These are phyloP conservation scores for Drosophila murphyi DNA, from an alignment of 1,140 invertebrate genomes.

Conservation along the genomic window DNA sequence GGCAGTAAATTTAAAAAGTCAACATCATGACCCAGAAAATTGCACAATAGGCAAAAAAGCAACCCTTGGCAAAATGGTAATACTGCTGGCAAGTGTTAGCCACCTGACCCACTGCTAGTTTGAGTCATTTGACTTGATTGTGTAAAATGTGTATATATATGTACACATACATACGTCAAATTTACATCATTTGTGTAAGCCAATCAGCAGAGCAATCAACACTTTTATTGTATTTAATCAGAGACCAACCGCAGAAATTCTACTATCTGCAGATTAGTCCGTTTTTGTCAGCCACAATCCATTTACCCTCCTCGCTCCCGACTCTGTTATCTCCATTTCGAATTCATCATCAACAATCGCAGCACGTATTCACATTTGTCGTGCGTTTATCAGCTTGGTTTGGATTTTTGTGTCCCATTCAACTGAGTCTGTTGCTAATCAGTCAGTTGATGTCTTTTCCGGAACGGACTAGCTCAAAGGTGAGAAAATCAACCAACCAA, in stretches of 20 bases:
- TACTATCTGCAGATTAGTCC: slow-evolving; percentile 51
- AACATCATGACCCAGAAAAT: slow-evolving; percentile 66
- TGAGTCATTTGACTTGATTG: slow-evolving; percentile 52
- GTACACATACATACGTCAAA: slow-evolving; percentile 66
- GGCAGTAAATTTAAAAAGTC: slow-evolving; percentile 62
- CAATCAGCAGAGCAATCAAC: slow-evolving; percentile 73
- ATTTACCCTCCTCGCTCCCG: slow-evolving; percentile 15
- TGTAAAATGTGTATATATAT: slow-evolving; percentile 51
- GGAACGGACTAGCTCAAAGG: background rate
- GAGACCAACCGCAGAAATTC: slow-evolving; percentile 65
- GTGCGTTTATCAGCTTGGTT: slow-evolving; percentile 53
- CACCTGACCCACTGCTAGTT: slow-evolving; percentile 38
- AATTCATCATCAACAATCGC: slow-evolving; percentile 52
- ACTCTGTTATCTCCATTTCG: slow-evolving; percentile 7
- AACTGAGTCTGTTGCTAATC: background rate
- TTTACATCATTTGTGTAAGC: slow-evolving; percentile 71
- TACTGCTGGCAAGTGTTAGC: background rate
- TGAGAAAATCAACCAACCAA: background rate
- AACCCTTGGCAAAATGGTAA: slow-evolving; percentile 12
- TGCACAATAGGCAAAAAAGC: slow-evolving; percentile 65
- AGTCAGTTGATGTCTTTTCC: background rate
- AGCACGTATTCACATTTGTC: slow-evolving; percentile 73
- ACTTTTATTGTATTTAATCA: slow-evolving; percentile 78
- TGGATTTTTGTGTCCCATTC: slow-evolving; percentile 10
- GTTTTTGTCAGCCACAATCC: background rate